Conservation (phyloP, 2,888 invertebrate genomes). For the Laothoe populi region DNA sequence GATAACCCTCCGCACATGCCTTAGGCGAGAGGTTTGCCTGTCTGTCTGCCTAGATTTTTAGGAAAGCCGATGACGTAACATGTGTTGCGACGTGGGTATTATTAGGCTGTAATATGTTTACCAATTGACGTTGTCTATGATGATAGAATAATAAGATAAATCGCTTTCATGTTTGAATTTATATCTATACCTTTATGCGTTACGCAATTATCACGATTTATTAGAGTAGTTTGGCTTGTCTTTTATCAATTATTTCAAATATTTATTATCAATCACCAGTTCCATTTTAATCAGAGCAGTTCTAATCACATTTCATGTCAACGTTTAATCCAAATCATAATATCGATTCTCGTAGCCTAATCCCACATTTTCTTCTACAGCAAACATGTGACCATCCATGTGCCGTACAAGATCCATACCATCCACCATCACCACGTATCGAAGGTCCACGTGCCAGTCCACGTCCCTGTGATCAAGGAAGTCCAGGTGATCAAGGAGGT, state of each 20-base stretch:
- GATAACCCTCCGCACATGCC: background rate
- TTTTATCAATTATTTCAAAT: no score
- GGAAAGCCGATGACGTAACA: background rate
- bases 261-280: no score
- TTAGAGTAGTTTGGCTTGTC: no score
- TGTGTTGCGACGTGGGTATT: background rate
- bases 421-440: conserved; percentile 79
- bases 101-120: background rate
- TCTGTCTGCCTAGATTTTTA: background rate
- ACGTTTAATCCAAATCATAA: no score
- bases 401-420: conserved; percentile 78
- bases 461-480: conserved; percentile 75
- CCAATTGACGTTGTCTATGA: background rate
- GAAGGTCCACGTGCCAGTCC: conserved; percentile 72
- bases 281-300: no score
- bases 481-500: conserved; percentile 77
- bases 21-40: background rate
- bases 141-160: background rate
- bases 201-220: background rate
- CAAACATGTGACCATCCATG: conserved; percentile 79
- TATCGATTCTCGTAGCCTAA: background rate
- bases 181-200: no score
- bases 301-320: no score
- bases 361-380: conserved; percentile 45
- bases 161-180: background rate